These are phyloP conservation scores for Mesoclemmys tuberculata DNA, from an alignment of 2,113 vertebrate species.

Conservation along the genomic window DNA sequence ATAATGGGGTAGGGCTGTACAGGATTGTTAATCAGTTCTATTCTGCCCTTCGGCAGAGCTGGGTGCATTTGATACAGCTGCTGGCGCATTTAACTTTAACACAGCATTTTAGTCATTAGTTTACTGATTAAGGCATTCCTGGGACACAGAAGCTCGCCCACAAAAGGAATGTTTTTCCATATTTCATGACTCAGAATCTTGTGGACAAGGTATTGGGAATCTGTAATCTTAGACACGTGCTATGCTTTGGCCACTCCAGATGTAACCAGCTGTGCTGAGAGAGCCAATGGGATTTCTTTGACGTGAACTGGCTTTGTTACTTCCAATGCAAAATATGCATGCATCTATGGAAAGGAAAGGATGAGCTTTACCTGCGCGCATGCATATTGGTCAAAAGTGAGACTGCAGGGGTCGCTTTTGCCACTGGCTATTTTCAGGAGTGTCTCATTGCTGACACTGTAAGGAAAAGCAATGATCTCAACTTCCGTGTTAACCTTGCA, in stretches of 20 bases:
- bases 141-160: background rate
- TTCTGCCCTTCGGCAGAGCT: background rate
- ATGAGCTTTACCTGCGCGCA: slow-evolving; percentile 34
- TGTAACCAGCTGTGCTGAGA: background rate
- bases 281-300: fast-evolving
- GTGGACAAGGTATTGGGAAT: background rate
- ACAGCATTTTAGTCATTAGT: background rate
- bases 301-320: background rate
- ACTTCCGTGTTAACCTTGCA: background rate
- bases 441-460: slow-evolving; percentile 35
- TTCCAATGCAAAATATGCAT: background rate
- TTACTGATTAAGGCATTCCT: background rate
- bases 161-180: background rate
- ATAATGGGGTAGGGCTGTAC: background rate
- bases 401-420: slow-evolving; percentile 22
- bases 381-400: slow-evolving; percentile 34
- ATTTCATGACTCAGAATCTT: background rate
- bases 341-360: fast-evolving
- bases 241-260: background rate
- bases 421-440: background rate
- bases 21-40: background rate
- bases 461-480: background rate
- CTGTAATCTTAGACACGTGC: background rate
- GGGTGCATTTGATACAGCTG: background rate
- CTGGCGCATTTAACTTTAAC: background rate